These are phyloP conservation scores for Clangula hyemalis DNA, from an alignment of 2,797 vertebrate genomes.

Conservation along the genomic window DNA sequence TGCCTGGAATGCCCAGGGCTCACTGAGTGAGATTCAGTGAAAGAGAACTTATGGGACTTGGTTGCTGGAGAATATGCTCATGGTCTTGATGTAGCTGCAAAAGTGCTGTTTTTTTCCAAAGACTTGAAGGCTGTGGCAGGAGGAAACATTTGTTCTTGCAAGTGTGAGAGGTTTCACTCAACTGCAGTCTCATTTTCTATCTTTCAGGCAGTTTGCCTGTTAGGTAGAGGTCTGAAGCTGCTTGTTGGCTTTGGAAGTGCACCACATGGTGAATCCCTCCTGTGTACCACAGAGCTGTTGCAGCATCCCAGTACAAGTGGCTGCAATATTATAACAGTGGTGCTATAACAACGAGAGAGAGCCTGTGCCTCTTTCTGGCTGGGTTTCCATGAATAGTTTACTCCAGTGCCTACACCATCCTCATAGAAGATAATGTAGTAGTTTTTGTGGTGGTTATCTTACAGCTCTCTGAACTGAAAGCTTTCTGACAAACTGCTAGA, in stretches of 20 bases:
- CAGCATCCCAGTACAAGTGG: rapidly evolving
- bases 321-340: background rate
- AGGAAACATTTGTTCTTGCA: background rate
- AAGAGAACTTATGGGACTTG: rapidly evolving
- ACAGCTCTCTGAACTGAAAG: background rate
- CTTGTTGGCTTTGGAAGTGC: rapidly evolving
- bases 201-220: background rate
- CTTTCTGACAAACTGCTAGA: background rate
- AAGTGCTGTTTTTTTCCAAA: background rate
- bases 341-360: rapidly evolving
- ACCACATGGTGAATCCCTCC: background rate
- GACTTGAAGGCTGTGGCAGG: background rate
- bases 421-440: background rate
- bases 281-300: too few species aligned
- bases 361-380: background rate
- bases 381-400: background rate
- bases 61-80: background rate
- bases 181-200: background rate
- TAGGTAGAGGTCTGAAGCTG: background rate
- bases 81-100: background rate
- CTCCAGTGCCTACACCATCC: background rate
- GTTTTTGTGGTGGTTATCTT: background rate
- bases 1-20: background rate
- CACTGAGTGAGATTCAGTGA: background rate
- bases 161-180: background rate